Evolutionary conservation across 1,140 invertebrate species (phyloP).

Genomic region (Diorhabda sublineata): DNA sequence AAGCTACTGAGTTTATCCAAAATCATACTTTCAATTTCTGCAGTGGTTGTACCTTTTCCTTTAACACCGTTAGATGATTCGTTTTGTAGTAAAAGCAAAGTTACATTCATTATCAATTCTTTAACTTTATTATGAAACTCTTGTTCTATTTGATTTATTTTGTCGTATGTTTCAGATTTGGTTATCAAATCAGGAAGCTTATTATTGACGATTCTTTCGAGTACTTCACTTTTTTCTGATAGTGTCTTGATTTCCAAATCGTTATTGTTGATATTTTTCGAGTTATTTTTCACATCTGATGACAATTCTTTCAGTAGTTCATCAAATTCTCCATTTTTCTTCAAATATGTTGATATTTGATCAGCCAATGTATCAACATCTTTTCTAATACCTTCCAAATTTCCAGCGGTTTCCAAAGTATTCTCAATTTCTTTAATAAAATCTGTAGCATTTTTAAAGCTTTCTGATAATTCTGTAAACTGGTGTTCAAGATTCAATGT

Average conservation of each 20-base stretch:
- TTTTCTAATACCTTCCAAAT: background rate
- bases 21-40: background rate
- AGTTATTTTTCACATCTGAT: background rate
- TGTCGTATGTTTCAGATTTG: background rate
- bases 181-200: background rate
- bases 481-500: background rate
- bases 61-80: background rate
- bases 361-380: background rate
- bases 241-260: background rate
- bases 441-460: background rate
- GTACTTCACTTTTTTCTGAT: background rate
- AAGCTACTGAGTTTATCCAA: background rate
- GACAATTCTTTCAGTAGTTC: background rate
- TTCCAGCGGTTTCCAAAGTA: background rate
- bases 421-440: background rate
- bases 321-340: background rate
- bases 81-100: background rate
- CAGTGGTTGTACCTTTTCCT: background rate
- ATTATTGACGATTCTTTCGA: background rate
- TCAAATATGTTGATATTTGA: background rate
- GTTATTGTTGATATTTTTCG: background rate
- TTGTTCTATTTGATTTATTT: background rate
- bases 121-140: background rate
- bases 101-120: background rate
- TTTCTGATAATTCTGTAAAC: background rate